Evolutionary conservation across 1,140 invertebrate genomes (phyloP).

Genomic region (Hydropsyche tenuis): DNA sequence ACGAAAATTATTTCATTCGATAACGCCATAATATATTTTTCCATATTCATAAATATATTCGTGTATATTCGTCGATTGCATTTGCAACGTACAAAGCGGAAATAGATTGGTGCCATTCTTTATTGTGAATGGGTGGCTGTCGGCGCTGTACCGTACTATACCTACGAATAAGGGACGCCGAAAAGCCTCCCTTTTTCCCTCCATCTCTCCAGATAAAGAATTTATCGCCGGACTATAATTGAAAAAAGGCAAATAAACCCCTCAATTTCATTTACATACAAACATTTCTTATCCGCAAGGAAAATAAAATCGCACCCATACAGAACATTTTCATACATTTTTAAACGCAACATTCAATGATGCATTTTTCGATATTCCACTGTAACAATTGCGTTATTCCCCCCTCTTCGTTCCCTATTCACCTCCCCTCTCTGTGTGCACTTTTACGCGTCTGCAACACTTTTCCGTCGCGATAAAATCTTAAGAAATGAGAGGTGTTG

Average conservation of each 20-base stretch:
- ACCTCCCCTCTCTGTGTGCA: neutral
- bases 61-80: constrained; percentile 35
- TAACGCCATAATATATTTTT: neutral
- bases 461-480: constrained; percentile 46
- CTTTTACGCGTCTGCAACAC: constrained; percentile 29
- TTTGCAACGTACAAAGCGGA: constrained; percentile 48
- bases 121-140: constrained; percentile 38
- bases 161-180: neutral
- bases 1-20: no score
- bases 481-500: constrained; percentile 51
- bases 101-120: constrained; percentile 50
- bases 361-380: no score
- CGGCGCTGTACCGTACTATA: constrained; percentile 27
- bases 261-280: constrained; percentile 27
- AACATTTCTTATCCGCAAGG: no score
- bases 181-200: constrained; percentile 28
- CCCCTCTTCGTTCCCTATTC: neutral
- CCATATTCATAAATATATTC: neutral
- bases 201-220: constrained; percentile 40
- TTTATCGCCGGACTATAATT: constrained; percentile 47
- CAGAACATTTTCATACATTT: no score
- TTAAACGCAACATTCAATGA: no score
- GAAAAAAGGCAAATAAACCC: constrained; percentile 44
- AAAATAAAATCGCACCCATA: no score
- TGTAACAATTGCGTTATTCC: neutral